phyloP scores from a whole-genome alignment of 2,113 vertebrate genomes.

The Microtus ochrogaster region DNA sequence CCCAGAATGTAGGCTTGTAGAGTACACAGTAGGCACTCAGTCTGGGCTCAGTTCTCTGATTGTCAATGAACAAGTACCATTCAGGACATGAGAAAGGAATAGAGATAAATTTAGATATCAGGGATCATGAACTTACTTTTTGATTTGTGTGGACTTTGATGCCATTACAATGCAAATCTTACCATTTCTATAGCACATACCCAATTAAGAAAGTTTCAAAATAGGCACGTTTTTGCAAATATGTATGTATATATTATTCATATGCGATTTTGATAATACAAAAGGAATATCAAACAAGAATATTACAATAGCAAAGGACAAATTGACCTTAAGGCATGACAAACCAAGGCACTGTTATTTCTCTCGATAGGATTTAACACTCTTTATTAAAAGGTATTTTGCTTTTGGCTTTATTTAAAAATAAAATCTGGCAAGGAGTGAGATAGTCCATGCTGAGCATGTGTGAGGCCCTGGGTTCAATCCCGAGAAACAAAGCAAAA shows the following conservation, averaged over 20 bases:
- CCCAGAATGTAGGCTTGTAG: not conserved
- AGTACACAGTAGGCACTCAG: not conserved
- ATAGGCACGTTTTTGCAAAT: not conserved
- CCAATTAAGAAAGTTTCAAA: constrained; percentile 34
- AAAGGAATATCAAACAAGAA: constrained; percentile 10
- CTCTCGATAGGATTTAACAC: not conserved
- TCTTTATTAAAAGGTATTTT: constrained; percentile 50
- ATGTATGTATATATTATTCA: not conserved
- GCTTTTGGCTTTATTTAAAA: not conserved
- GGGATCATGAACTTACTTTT: constrained; percentile 26
- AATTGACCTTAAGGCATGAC: not conserved
- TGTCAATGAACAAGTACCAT: not conserved
- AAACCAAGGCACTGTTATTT: not conserved
- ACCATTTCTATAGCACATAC: not conserved
- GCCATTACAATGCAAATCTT: not conserved
- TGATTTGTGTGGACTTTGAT: not conserved
- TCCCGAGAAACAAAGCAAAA: not conserved
- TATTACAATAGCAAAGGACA: not conserved
- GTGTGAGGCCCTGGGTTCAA: not conserved
- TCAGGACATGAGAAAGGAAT: not conserved
- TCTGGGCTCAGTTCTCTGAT: not conserved
- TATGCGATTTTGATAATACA: not conserved
- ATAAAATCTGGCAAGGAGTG: not conserved
- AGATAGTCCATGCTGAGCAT: not conserved
- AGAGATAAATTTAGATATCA: not conserved